phyloP scores from a whole-genome alignment of 2,113 vertebrate species.

The Ranitomeya variabilis region DNA sequence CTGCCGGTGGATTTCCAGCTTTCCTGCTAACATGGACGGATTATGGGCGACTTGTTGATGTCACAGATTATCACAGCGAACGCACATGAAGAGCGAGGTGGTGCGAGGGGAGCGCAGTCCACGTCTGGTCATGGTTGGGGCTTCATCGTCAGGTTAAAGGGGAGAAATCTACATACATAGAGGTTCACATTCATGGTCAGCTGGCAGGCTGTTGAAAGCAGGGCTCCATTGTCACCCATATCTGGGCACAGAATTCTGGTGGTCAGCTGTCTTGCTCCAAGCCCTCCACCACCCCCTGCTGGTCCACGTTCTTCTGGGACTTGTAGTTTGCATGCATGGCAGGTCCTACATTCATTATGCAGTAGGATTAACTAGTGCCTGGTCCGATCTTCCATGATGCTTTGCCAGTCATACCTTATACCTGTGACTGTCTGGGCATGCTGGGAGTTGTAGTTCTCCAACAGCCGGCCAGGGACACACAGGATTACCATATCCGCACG shows the following conservation, averaged over 20 bases:
- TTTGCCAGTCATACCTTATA: too few relatives aligned
- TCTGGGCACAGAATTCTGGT: not conserved
- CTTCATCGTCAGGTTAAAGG: not conserved
- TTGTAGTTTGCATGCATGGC: too few relatives aligned
- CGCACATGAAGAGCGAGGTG: not conserved
- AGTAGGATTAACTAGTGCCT: too few relatives aligned
- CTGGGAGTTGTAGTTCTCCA: not conserved
- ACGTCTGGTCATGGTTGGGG: too few relatives aligned
- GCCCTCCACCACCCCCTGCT: not conserved
- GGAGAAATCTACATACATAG: not conserved
- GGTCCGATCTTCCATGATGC: too few relatives aligned
- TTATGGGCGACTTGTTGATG: slow-evolving; percentile 18
- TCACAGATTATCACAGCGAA: slow-evolving; percentile 47
- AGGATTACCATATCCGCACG: not conserved
- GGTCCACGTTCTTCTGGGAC: not conserved
- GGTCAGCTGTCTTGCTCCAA: not conserved
- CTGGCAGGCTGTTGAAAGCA: too few relatives aligned
- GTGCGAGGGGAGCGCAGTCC: too few relatives aligned
- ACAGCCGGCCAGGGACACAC: not conserved
- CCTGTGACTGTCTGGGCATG: not conserved
- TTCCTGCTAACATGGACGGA: not conserved
- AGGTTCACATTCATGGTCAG: not conserved
- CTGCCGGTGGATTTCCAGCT: not conserved
- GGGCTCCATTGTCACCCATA: not conserved
- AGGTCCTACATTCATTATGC: too few relatives aligned